Percentiles rank a stretch among this genome's conserved stretches.
Conservation (phyloP, 2,797 vertebrate species). For the Pampus argenteus region DNA sequence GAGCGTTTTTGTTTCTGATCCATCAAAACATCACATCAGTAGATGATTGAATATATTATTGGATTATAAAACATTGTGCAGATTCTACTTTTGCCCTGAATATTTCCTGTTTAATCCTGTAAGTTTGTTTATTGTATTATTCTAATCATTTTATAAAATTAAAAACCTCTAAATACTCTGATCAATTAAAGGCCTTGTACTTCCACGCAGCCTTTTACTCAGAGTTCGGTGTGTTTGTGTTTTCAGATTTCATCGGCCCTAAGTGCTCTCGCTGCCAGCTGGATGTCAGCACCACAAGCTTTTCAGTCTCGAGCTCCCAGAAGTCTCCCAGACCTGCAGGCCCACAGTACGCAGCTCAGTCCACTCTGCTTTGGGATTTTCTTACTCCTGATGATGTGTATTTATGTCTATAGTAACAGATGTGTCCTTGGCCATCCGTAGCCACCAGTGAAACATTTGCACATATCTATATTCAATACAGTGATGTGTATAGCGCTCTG, state of each 20-base stretch:
- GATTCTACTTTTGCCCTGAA: neutral
- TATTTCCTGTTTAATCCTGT: neutral
- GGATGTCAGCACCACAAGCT: conserved; percentile 36
- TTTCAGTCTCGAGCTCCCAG: conserved; percentile 33
- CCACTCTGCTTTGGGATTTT: conserved; percentile 38
- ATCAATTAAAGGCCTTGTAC: no score
- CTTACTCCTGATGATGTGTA: conserved; percentile 23
- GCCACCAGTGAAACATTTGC: conserved; percentile 60
- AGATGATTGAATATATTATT: neutral
- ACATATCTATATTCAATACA: conserved; percentile 61
- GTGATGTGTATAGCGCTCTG: conserved; percentile 46
- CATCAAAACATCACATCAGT: neutral
- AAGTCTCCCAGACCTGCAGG: conserved; percentile 38
- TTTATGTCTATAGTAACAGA: conserved; percentile 43
- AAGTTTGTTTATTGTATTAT: no score
- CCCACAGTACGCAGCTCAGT: conserved; percentile 30
- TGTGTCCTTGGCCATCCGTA: conserved; percentile 45
- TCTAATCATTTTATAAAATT: no score
- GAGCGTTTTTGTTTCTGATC: neutral
- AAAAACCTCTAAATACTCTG: no score
- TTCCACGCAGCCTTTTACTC: neutral
- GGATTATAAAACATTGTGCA: neutral
- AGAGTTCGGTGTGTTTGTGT: conserved; percentile 17
- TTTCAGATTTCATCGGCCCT: conserved; percentile 87
- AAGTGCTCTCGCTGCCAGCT: conserved; percentile 37